Evolutionary conservation across 92 coral and sea anemone genomes (phyloP).

Genomic region (Parazoanthus darwini): DNA sequence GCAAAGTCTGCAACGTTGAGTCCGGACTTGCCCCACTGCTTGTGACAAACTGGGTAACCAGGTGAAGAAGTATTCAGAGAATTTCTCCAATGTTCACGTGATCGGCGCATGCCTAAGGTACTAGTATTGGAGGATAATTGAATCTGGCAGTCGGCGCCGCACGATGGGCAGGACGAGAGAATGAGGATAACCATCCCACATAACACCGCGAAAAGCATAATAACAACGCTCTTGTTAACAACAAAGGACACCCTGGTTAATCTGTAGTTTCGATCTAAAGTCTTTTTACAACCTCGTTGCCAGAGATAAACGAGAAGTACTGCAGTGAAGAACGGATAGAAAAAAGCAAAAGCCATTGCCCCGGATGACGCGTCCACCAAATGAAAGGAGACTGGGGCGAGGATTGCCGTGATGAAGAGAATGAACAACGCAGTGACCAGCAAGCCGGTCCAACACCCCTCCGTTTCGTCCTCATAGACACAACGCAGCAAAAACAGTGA

Average conservation of each 20-base stretch:
- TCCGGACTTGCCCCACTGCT: constrained; percentile 55
- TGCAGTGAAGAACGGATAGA: constrained; percentile 60
- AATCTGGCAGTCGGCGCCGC: constrained; percentile 60
- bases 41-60: constrained; percentile 68
- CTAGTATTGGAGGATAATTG: constrained; percentile 27
- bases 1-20: constrained; percentile 69
- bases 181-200: constrained; percentile 49
- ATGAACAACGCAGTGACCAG: constrained; percentile 42
- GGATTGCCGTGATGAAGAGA: constrained; percentile 52
- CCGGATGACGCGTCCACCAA: constrained; percentile 60
- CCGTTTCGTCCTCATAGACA: constrained; percentile 51
- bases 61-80: background rate
- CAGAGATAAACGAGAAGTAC: constrained; percentile 52
- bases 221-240: constrained; percentile 46
- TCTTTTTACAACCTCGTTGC: constrained; percentile 56
- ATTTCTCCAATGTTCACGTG: constrained; percentile 2
- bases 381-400: constrained; percentile 63
- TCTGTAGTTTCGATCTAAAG: constrained; percentile 25
- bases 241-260: constrained; percentile 55
- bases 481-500: constrained; percentile 52
- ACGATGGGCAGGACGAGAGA: constrained; percentile 32
- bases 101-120: background rate
- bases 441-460: constrained; percentile 30
- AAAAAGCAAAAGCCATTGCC: constrained; percentile 65
- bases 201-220: constrained; percentile 46